Base-by-base conservation (phyloP, 2,113 vertebrate species). In the Amblyopsis rosae region DNA sequence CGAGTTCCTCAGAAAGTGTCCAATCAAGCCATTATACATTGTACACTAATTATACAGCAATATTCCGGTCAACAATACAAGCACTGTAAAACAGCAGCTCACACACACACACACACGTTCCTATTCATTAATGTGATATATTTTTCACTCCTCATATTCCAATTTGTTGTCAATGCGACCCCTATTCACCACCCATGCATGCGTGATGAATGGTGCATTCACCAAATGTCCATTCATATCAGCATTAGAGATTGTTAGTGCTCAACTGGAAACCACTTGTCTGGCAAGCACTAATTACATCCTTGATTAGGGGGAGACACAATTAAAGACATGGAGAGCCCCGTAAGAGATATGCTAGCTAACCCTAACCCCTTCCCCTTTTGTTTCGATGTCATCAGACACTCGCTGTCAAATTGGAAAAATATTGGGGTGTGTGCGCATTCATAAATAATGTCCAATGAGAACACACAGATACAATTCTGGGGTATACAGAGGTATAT, bases 241-340 rank as follows among this genome's bases (percentile, higher is more conserved):
- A 69, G 65, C 8, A 65, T 70, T 76, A 56, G 78, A 73, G 73
- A 76, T 89, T 79, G 72, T 87, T 82, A 76, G 71, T 71, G 70
- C 64, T 88, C 83, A 79, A 82, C 76, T 80, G 73, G 65, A 83
- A 83, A 82, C 55, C 48, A 59, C 73, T 75, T 67, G 68, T 78
- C 72, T 82, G 67, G 60, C 67, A 62, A 79, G 80, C 71, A 70
- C 75, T 84, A 85, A 88, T 90, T 85, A 84, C 82, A 80, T 82
- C 79, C 68, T 77, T 80, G 81, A 90, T 90, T 86, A 86, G 77
- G 69, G 76, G 75, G 70, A 74, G 83, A 87, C 73, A 69, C 79
- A 74, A 76, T 85, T 82, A 85, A 85, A 85, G 78, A 80, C 65
- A 53, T 53, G 10, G 15, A 59, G 60, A 1, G 1, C 67, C 17